Conservation (phyloP, 2,113 vertebrate genomes). For the Noturus placidus region DNA sequence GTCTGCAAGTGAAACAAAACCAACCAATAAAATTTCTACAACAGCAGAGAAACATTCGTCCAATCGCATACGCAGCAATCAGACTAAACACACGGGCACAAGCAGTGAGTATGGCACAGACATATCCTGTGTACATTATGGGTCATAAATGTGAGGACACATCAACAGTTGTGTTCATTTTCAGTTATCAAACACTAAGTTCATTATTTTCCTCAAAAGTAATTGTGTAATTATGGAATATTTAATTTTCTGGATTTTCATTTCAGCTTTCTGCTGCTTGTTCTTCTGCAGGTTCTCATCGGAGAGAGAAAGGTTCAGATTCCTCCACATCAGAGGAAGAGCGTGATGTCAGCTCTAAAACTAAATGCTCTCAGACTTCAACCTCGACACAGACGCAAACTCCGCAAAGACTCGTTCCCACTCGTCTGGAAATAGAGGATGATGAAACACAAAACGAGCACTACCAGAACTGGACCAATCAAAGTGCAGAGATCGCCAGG, state of each 20-base stretch:
- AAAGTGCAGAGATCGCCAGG: constrained; percentile 92
- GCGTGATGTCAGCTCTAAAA: constrained; percentile 77
- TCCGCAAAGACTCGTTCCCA: constrained; percentile 57
- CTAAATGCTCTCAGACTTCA: constrained; percentile 80
- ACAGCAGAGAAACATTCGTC: constrained; percentile 74
- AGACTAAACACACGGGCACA: constrained; percentile 77
- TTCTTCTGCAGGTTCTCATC: constrained; percentile 74
- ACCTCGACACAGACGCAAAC: constrained; percentile 79
- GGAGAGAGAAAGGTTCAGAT: constrained; percentile 85
- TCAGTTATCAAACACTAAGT: background rate
- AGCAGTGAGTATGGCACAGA: constrained; percentile 76
- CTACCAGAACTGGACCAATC: constrained; percentile 86
- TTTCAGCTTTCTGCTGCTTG: constrained; percentile 29
- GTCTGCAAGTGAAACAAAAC: constrained; percentile 70
- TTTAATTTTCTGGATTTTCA: background rate
- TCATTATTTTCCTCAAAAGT: background rate
- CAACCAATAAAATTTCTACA: constrained; percentile 63
- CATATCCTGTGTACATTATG: background rate
- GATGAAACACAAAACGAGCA: constrained; percentile 84
- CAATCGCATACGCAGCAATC: constrained; percentile 77
- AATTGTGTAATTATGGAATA: background rate
- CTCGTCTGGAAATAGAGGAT: constrained; percentile 74
- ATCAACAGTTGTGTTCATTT: background rate
- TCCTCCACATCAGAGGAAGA: constrained; percentile 95
- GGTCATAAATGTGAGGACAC: background rate